Percentiles rank a stretch among this genome's conserved stretches.
Conservation (phyloP, 2,888 invertebrate species). For the Amphipoea lucens region DNA sequence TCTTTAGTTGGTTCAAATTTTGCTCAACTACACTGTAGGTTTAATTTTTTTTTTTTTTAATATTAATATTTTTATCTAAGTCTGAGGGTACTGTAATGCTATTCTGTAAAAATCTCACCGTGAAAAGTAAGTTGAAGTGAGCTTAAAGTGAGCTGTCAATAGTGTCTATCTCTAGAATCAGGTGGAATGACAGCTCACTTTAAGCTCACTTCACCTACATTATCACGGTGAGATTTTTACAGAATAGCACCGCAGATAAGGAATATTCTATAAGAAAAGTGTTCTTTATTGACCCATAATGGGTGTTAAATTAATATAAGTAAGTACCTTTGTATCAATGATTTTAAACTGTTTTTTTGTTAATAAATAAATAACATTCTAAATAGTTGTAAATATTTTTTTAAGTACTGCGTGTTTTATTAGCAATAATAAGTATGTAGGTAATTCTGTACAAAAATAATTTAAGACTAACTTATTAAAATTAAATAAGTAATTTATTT, state of each 20-base stretch:
- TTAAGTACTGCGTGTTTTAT: background rate
- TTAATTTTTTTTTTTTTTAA: background rate
- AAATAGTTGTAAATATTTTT: background rate
- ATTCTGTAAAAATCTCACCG: no score
- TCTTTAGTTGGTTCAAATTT: background rate
- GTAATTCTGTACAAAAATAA: slow-evolving; percentile 30
- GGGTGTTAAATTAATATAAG: background rate
- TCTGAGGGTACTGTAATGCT: background rate
- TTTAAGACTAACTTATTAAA: background rate
- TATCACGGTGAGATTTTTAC: no score
- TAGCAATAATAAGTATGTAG: background rate
- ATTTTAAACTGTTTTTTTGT: background rate
- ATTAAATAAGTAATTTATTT: slow-evolving; percentile 4
- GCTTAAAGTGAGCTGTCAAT: no score
- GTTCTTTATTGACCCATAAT: background rate
- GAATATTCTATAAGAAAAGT: background rate
- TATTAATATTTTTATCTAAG: background rate
- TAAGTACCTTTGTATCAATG: background rate
- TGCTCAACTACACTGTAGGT: background rate
- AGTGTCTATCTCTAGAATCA: no score
- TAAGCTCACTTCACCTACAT: no score
- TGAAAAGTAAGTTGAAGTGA: no score
- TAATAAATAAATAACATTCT: background rate
- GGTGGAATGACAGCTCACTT: no score
- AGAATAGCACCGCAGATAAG: no score